These are phyloP conservation scores for Notoglanidium macrostoma DNA, from an alignment of 2,797 vertebrate species.

Conservation along the genomic window DNA sequence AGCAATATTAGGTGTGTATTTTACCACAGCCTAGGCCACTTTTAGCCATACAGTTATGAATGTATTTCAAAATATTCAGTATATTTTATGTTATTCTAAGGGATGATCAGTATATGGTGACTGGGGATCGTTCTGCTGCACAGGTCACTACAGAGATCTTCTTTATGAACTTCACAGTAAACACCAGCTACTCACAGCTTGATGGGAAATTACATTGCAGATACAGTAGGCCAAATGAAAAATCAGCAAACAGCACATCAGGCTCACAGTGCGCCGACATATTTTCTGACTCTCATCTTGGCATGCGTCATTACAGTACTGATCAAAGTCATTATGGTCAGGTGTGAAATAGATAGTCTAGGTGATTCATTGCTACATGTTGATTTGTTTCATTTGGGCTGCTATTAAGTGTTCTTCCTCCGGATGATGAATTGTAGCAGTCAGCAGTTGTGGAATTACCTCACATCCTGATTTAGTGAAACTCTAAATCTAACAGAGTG, in stretches of 20 bases:
- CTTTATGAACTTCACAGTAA: not conserved
- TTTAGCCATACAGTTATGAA: not conserved
- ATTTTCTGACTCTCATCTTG: constrained; percentile 12
- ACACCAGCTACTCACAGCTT: not conserved
- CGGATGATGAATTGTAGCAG: constrained; percentile 23
- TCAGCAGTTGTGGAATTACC: constrained; percentile 34
- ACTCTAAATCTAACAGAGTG: constrained; percentile 30
- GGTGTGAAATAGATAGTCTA: constrained; percentile 25
- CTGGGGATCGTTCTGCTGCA: not conserved
- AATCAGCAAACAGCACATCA: constrained; percentile 4
- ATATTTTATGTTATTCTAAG: not conserved
- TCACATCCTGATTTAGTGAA: constrained; percentile 36
- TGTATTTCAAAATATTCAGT: not conserved
- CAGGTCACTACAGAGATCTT: not conserved
- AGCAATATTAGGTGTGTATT: not conserved
- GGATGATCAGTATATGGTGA: not conserved
- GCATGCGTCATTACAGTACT: constrained; percentile 25
- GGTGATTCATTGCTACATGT: constrained; percentile 31
- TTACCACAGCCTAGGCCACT: not conserved
- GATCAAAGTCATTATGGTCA: constrained; percentile 23
- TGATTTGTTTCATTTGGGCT: constrained; percentile 31
- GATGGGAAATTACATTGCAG: not conserved
- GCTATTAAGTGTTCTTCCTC: constrained; percentile 33
- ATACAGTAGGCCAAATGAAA: constrained; percentile 4
- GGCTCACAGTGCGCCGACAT: not conserved